Conservation (phyloP, 2,888 invertebrate genomes). For the Callinectes sapidus region DNA sequence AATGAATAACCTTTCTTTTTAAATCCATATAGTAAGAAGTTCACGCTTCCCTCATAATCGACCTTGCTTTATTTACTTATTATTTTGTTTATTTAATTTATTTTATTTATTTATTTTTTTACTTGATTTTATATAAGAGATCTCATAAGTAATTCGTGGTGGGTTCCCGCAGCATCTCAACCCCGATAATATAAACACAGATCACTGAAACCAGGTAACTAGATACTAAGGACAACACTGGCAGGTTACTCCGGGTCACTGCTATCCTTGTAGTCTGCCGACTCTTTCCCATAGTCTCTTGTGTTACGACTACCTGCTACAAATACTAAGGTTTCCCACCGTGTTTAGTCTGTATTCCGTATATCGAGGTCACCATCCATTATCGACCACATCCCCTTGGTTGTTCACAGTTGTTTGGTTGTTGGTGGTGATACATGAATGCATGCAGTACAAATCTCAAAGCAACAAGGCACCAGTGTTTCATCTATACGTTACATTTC, state of each 20-base stretch:
- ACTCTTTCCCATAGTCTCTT: not conserved
- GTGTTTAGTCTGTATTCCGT: not conserved
- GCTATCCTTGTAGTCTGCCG: not conserved
- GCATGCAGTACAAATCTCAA: not conserved
- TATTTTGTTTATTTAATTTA: too few species aligned
- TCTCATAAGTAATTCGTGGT: not conserved
- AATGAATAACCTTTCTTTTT: not conserved
- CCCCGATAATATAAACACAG: not conserved
- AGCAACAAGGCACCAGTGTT: too few species aligned
- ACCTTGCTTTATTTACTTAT: not conserved
- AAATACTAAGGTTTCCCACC: not conserved
- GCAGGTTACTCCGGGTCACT: not conserved
- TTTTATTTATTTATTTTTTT: too few species aligned
- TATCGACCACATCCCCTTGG: conserved; percentile 14
- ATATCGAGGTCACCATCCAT: not conserved
- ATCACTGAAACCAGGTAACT: not conserved
- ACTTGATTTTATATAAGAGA: not conserved
- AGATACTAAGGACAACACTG: not conserved
- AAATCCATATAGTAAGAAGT: not conserved
- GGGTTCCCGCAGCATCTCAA: not conserved
- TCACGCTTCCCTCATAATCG: not conserved
- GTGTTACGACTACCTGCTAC: not conserved
- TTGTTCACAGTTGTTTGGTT: not conserved
- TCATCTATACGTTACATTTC: not conserved
- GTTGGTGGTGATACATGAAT: not conserved